Evolutionary conservation across 2,797 vertebrate species (phyloP).

Genomic region (Thalassophryne amazonica): DNA sequence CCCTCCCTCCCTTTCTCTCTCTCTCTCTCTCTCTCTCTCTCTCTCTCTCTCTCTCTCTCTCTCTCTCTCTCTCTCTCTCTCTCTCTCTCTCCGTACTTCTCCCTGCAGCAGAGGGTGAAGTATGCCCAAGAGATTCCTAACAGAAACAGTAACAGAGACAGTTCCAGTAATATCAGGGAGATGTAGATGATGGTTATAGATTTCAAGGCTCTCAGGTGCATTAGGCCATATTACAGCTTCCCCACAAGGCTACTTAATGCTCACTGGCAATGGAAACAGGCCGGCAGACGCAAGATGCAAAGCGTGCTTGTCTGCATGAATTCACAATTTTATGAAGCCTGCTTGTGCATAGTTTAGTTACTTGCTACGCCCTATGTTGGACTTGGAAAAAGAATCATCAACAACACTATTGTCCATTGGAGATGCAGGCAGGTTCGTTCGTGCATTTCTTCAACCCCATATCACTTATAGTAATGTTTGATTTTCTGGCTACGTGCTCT

Average conservation of each 20-base stretch:
- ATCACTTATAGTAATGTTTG: too few species aligned
- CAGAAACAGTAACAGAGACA: conserved; percentile 69
- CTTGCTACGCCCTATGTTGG: too few species aligned
- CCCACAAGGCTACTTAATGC: conserved; percentile 72
- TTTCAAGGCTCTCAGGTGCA: conserved; percentile 77
- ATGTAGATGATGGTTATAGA: conserved; percentile 77
- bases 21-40: conserved; percentile 8
- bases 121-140: conserved; percentile 73
- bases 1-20: not conserved
- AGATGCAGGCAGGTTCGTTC: too few species aligned
- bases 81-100: conserved; percentile 16
- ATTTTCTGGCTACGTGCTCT: too few species aligned
- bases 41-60: conserved; percentile 2
- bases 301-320: conserved; percentile 27
- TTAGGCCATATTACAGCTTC: conserved; percentile 73
- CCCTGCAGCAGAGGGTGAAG: conserved; percentile 39
- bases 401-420: too few species aligned
- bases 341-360: too few species aligned
- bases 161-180: conserved; percentile 75
- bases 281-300: conserved; percentile 12
- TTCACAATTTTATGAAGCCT: conserved; percentile 28
- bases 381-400: too few species aligned
- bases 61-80: not conserved
- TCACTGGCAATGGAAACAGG: conserved; percentile 53
- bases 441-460: too few species aligned